These are phyloP conservation scores for Acanthisitta chloris DNA, from an alignment of 2,113 vertebrate species.

Conservation along the genomic window DNA sequence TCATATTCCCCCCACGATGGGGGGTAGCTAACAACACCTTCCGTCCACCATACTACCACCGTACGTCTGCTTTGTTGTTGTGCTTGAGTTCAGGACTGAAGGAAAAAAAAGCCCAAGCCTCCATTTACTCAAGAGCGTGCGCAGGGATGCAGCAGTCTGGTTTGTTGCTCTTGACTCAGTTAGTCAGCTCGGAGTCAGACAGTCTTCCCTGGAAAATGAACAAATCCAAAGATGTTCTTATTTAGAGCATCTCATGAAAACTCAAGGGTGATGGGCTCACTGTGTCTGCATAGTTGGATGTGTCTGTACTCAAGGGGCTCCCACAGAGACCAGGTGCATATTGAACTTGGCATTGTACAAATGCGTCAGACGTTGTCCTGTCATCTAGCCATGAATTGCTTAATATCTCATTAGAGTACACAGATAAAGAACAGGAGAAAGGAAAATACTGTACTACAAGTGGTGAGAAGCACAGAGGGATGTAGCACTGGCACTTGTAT, in stretches of 20 bases:
- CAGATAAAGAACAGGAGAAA: neutral
- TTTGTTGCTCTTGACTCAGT: neutral
- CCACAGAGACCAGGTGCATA: neutral
- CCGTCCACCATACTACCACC: slow-evolving; percentile 95
- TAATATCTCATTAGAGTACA: neutral
- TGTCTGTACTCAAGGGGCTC: neutral
- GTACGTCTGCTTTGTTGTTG: slow-evolving; percentile 67
- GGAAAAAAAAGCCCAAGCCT: neutral
- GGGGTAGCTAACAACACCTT: slow-evolving; percentile 93
- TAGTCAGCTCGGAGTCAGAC: neutral
- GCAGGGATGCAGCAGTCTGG: neutral
- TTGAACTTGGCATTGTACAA: neutral
- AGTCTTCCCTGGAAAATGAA: neutral
- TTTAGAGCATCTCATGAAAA: neutral
- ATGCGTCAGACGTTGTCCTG: neutral
- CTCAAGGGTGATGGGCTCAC: neutral
- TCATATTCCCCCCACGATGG: slow-evolving; percentile 96
- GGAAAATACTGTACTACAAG: neutral
- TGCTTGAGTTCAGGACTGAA: neutral
- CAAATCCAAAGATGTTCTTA: neutral
- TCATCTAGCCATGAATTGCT: neutral
- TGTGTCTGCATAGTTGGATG: neutral
- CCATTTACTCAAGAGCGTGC: neutral
- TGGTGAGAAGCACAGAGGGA: neutral
- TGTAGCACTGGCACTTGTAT: neutral